Evolutionary conservation across 2,888 invertebrate genomes (phyloP).

Genomic region (Tortricodes alternella): DNA sequence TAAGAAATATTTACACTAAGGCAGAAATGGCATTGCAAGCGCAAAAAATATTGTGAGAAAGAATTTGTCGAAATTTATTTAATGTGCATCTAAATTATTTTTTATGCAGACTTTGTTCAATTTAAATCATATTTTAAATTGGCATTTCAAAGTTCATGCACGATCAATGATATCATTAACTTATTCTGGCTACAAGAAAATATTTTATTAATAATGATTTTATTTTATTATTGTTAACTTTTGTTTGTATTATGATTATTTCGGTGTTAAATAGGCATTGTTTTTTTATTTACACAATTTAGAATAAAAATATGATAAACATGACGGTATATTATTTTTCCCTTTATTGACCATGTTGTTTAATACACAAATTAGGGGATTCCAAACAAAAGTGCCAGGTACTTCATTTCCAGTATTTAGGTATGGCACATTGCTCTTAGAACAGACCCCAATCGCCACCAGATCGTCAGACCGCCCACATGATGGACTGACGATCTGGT

Average conservation of each 20-base stretch:
- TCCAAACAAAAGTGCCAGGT: too few species aligned
- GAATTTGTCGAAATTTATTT: neutral
- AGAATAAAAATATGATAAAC: constrained; percentile 10
- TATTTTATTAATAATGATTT: neutral
- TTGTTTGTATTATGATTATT: constrained; percentile 16
- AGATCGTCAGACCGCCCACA: too few species aligned
- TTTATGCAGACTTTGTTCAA: neutral
- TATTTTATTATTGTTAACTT: neutral
- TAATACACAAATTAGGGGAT: neutral
- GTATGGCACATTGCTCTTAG: too few species aligned
- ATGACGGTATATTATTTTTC: too few species aligned
- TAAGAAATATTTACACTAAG: too few species aligned
- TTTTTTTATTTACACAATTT: constrained; percentile 8
- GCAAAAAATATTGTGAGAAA: neutral
- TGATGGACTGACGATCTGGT: too few species aligned
- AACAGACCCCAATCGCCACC: too few species aligned
- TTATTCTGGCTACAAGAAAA: neutral
- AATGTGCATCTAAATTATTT: neutral
- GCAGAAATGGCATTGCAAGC: neutral
- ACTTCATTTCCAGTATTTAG: too few species aligned
- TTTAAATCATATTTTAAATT: too few species aligned
- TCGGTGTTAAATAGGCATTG: constrained; percentile 8
- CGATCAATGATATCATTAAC: too few species aligned
- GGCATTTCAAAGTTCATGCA: too few species aligned
- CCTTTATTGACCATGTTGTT: too few species aligned